Evolutionary conservation across 2,797 vertebrate species (phyloP), one percentile per base, ranked within the genome.

Genomic region (Sparus aurata): DNA sequence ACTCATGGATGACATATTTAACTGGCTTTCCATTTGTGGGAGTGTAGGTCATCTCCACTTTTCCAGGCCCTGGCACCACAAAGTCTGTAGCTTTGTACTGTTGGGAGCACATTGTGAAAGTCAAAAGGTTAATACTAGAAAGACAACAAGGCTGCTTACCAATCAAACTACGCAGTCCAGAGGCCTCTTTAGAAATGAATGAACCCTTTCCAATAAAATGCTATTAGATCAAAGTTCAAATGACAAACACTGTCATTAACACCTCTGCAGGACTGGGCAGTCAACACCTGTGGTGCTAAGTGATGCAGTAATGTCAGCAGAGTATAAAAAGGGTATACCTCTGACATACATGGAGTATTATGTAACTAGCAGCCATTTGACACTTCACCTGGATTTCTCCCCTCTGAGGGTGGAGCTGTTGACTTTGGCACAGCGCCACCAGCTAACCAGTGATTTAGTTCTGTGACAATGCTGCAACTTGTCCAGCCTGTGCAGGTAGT

Each of bases 31-130:
- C 95, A 0, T 92, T 94, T 27, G 62, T 69, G 2, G 98, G 97
- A 0, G 96, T 99, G 90, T 97, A 99, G 16, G 86, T 97, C 95
- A 99, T 98, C 92, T 99, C 98, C 77, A 99, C 95, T 78, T 93
- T 97, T 57, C 98, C 98, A 46, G 97, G 97, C 0, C 97, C 97
- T 1, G 98, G 96, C 57, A 99, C 97, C 65, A 99, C 97, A 79
- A 99, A 99, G 94, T 99, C 98, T 41, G 97, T 99, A 85, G 98
- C 98, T 95, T 97, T 98, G 93, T 99, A 99, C 98, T 99, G 92
- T 54, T 30, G 59, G 45, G 23, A 65, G 9, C 5, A 72, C 5
- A 58, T 16, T 5, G 43, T 75, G 52, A 62, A 27, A 65, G 50
- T 69, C 23, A 38, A n/a, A 7, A 4, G 11, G n/a, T 82, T 60